Conservation (phyloP, 1,140 invertebrate species). For the Ctenoplectra terminalis region DNA sequence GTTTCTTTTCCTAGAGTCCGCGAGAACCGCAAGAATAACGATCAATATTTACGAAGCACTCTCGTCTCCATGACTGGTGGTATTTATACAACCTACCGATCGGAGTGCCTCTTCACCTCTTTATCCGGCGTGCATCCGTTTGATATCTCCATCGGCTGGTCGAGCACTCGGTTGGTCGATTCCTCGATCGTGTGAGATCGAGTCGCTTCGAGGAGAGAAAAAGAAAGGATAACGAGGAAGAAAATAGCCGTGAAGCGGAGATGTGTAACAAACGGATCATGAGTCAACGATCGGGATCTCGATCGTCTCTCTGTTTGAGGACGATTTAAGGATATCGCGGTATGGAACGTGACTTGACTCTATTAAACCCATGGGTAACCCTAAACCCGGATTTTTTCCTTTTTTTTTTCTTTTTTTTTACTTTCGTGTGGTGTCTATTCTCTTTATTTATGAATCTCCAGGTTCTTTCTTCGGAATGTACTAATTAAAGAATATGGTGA, state of each 20-base stretch:
- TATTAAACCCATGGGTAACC: slow-evolving; percentile 64
- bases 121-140: slow-evolving; percentile 64
- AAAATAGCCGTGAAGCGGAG: slow-evolving; percentile 35
- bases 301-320: slow-evolving; percentile 60
- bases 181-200: slow-evolving; percentile 41
- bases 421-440: too few relatives aligned
- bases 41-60: slow-evolving; percentile 76
- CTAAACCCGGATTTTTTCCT: slow-evolving; percentile 37
- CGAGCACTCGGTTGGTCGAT: slow-evolving; percentile 13
- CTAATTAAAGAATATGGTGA: not conserved
- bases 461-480: not conserved
- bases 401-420: slow-evolving; percentile 26
- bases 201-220: not conserved
- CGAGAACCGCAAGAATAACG: slow-evolving; percentile 50
- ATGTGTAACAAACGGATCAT: slow-evolving; percentile 74
- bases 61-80: slow-evolving; percentile 62
- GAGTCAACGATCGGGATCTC: slow-evolving; percentile 67
- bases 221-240: slow-evolving; percentile 18
- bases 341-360: slow-evolving; percentile 76
- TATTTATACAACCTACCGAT: slow-evolving; percentile 58
- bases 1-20: slow-evolving; percentile 18
- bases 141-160: slow-evolving; percentile 63
- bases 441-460: not conserved
- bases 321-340: slow-evolving; percentile 74
- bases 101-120: slow-evolving; percentile 62